Evolutionary conservation across 1,140 invertebrate species (phyloP).

Genomic region (Nilaparvata lugens): DNA sequence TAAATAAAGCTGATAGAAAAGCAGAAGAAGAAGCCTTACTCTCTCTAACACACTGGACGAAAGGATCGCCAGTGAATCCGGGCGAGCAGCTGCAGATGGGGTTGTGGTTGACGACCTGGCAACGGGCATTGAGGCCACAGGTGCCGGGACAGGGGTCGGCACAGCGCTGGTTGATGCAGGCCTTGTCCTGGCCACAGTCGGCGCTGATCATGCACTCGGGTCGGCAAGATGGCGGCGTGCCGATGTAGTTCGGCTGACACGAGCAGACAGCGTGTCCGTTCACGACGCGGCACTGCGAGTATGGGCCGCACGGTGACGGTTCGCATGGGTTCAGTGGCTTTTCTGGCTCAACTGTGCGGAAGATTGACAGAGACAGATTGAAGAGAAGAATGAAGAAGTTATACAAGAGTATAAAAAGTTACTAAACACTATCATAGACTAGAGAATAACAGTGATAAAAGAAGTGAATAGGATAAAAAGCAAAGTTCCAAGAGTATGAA

Average conservation of each 20-base stretch:
- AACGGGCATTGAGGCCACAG: conserved; percentile 59
- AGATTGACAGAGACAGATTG: conserved; percentile 13
- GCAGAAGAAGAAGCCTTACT: conserved; percentile 36
- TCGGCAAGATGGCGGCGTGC: conserved; percentile 59
- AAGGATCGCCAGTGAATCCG: conserved; percentile 70
- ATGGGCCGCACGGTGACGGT: conserved; percentile 66
- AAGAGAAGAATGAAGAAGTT: neutral
- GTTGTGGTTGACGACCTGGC: conserved; percentile 60
- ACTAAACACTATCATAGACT: too few relatives aligned
- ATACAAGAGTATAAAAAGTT: conserved; percentile 20
- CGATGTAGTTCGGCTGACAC: conserved; percentile 59
- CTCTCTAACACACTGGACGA: conserved; percentile 52
- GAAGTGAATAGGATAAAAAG: conserved; percentile 39
- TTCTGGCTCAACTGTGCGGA: conserved; percentile 28
- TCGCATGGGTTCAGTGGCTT: conserved; percentile 50
- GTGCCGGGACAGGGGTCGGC: conserved; percentile 58
- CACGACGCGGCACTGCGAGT: conserved; percentile 53
- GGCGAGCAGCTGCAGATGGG: conserved; percentile 59
- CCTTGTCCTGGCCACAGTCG: conserved; percentile 55
- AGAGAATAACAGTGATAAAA: conserved; percentile 44
- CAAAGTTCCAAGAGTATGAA: conserved; percentile 32
- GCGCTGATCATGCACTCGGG: conserved; percentile 65
- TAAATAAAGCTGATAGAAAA: conserved; percentile 5
- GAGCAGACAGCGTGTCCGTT: conserved; percentile 61
- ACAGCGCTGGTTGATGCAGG: conserved; percentile 61